Conservation (phyloP, 2,888 invertebrate species). For the Drosophila buzzatii region DNA sequence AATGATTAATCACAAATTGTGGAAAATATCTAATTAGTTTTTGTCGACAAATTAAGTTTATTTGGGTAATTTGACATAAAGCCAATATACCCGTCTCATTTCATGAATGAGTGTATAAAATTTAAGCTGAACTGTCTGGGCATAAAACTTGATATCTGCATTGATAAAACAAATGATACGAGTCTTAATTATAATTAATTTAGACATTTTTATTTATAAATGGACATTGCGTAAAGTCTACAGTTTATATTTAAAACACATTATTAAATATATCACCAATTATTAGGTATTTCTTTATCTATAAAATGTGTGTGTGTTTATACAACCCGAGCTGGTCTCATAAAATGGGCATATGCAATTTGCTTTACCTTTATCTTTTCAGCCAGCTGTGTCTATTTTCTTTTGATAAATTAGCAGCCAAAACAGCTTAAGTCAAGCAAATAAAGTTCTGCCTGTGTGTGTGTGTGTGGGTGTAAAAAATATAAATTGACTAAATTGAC, state of each 20-base stretch:
- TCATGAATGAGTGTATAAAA: background rate
- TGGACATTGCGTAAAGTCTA: background rate
- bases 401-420: slow-evolving; percentile 2
- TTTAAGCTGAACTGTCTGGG: background rate
- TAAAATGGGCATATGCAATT: background rate
- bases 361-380: background rate
- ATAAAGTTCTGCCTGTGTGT: background rate
- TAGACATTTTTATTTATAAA: slow-evolving; percentile 2
- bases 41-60: background rate
- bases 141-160: background rate
- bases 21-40: background rate
- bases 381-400: background rate
- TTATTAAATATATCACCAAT: slow-evolving; percentile 1
- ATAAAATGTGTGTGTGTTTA: background rate
- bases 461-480: background rate
- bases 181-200: slow-evolving; percentile 4
- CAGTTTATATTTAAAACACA: background rate
- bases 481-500: slow-evolving; percentile 19
- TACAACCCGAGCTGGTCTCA: background rate
- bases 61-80: background rate
- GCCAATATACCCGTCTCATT: background rate
- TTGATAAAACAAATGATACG: background rate
- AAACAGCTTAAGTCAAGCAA: background rate
- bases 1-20: background rate
- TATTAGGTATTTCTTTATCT: background rate